Evolutionary conservation across 2,797 vertebrate species (phyloP).

Genomic region (Thunnus albacares): DNA sequence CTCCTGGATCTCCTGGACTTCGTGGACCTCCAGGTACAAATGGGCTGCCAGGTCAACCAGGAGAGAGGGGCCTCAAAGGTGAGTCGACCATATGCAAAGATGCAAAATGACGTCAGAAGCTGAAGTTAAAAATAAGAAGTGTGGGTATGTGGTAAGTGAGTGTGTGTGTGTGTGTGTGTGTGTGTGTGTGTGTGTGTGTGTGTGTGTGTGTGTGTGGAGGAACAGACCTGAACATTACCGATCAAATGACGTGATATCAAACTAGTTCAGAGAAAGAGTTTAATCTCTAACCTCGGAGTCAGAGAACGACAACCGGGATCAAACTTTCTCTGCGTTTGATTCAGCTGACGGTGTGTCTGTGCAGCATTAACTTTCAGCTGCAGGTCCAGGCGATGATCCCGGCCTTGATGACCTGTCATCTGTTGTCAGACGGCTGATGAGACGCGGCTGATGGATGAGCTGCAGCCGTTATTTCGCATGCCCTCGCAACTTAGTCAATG

Average conservation of each 20-base stretch:
- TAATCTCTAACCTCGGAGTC: neutral
- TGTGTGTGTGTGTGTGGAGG: neutral
- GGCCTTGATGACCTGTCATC: slow-evolving; percentile 55
- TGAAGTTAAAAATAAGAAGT: neutral
- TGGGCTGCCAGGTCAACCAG: slow-evolving; percentile 38
- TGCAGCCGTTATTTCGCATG: slow-evolving; percentile 30
- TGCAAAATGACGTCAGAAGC: neutral
- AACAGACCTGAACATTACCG: too few relatives aligned
- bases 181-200: neutral
- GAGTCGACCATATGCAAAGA: slow-evolving; percentile 15
- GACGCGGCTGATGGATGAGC: slow-evolving; percentile 45
- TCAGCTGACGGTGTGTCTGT: neutral
- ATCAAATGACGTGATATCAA: too few relatives aligned
- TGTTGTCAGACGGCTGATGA: slow-evolving; percentile 52
- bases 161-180: neutral
- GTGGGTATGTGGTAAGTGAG: neutral
- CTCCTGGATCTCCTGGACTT: neutral
- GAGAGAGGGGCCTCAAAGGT: slow-evolving; percentile 69
- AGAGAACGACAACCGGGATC: neutral
- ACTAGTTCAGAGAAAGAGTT: too few relatives aligned
- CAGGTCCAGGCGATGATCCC: slow-evolving; percentile 28
- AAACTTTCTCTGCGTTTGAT: too few relatives aligned
- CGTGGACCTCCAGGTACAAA: slow-evolving; percentile 45
- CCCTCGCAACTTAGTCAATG: slow-evolving; percentile 24
- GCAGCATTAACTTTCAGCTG: slow-evolving; percentile 54